Percentiles rank a stretch among this genome's conserved stretches.
phyloP scores from a whole-genome alignment of 2,888 invertebrate species.

The Balanococcus diminutus region DNA sequence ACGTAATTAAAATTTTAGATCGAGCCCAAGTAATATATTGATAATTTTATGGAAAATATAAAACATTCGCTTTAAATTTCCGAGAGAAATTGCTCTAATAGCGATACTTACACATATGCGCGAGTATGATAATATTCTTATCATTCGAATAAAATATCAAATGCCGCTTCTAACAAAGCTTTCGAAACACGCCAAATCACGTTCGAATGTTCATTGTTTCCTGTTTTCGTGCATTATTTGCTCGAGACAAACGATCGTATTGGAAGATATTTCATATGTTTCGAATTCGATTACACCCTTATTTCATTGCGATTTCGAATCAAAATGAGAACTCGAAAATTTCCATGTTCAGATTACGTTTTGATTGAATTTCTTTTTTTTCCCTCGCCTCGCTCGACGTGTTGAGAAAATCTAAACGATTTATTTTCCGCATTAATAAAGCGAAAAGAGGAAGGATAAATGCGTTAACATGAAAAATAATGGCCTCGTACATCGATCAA shows the following conservation, averaged over 20 bases:
- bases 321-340: background rate
- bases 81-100: background rate
- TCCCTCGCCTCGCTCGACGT: background rate
- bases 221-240: background rate
- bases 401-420: background rate
- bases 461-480: background rate
- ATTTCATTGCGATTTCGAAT: background rate
- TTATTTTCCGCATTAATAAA: background rate
- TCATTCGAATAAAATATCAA: background rate
- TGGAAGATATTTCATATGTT: background rate
- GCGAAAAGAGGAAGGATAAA: background rate
- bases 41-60: background rate
- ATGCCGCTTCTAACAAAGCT: background rate
- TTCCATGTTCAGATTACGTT: background rate
- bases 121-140: background rate
- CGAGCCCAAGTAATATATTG: background rate
- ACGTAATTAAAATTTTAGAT: background rate
- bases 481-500: background rate
- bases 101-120: conserved; percentile 1
- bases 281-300: background rate
- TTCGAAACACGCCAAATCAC: conserved; percentile 2
- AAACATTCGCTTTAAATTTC: background rate
- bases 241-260: conserved; percentile 1
- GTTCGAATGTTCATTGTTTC: conserved; percentile 19
- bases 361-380: background rate